Percentiles rank a stretch among this genome's conserved stretches.
Conservation (phyloP, 23 tunicate species). For the Aplidium turbinatum region DNA sequence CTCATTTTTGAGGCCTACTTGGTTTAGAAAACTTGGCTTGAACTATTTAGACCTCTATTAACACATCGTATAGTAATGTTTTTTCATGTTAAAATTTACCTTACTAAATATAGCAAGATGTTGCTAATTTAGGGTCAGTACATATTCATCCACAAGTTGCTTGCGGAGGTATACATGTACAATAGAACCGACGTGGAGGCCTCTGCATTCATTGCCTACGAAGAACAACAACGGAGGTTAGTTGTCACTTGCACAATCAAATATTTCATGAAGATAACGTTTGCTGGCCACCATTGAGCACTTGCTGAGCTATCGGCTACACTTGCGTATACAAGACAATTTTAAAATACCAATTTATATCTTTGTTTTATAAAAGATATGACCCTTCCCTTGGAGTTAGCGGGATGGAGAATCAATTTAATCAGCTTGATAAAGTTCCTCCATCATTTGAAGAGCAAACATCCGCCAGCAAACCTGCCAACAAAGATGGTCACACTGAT, state of each 20-base stretch:
- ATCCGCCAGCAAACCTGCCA: slow-evolving; percentile 17
- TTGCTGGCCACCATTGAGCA: too few relatives aligned
- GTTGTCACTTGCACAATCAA: too few relatives aligned
- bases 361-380: slow-evolving; percentile 2
- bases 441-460: not conserved
- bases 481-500: not conserved
- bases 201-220: slow-evolving; percentile 26
- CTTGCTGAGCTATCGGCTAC: too few relatives aligned
- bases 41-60: not conserved
- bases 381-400: not conserved
- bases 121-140: slow-evolving; percentile 54
- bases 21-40: not conserved
- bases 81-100: not conserved
- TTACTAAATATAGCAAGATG: too few relatives aligned
- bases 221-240: too few relatives aligned
- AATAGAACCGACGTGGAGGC: slow-evolving; percentile 48
- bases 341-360: too few relatives aligned
- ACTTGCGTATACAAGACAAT: too few relatives aligned
- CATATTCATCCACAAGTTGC: slow-evolving; percentile 60
- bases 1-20: too few relatives aligned
- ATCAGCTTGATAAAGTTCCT: not conserved
- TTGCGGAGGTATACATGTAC: slow-evolving; percentile 41
- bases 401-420: slow-evolving; percentile 15
- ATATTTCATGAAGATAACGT: not conserved
- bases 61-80: not conserved